These are phyloP conservation scores for Myrmecophaga tridactyla DNA, from an alignment of 2,113 vertebrate species.

Conservation along the genomic window DNA sequence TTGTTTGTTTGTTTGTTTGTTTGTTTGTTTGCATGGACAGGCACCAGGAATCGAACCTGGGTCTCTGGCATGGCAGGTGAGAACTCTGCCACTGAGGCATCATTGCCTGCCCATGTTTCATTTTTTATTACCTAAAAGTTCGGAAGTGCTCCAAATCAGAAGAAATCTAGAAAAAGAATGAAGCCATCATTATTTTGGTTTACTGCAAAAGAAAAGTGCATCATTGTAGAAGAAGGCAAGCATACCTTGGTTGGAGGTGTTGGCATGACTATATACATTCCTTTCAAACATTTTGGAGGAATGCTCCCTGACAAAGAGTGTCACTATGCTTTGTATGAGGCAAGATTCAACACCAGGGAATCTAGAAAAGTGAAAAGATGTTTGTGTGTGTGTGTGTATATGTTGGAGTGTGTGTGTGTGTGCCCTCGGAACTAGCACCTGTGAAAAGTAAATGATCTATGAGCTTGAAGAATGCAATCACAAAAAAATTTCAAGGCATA, in stretches of 20 bases:
- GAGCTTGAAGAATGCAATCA: constrained; percentile 99
- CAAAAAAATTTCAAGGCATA: constrained; percentile 98
- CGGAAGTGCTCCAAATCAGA: constrained; percentile 90
- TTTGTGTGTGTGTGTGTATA: constrained; percentile 86
- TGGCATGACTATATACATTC: constrained; percentile 89
- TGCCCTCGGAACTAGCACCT: constrained; percentile 93
- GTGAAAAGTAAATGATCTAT: constrained; percentile 99
- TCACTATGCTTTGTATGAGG: constrained; percentile 86
- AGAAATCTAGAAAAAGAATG: constrained; percentile 94
- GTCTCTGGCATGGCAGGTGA: too few species aligned
- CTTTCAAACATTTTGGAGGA: constrained; percentile 87
- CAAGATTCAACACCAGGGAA: constrained; percentile 86
- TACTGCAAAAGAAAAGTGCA: constrained; percentile 87
- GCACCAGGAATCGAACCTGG: too few species aligned
- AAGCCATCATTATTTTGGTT: constrained; percentile 87
- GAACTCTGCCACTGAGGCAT: too few species aligned
- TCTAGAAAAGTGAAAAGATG: constrained; percentile 87
- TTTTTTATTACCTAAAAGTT: constrained; percentile 88
- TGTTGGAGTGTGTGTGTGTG: constrained; percentile 86
- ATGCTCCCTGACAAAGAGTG: constrained; percentile 88
- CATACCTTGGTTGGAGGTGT: constrained; percentile 88
- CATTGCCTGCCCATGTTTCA: too few species aligned
- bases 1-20: too few species aligned
- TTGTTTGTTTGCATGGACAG: too few species aligned
- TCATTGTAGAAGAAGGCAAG: constrained; percentile 87